Base-by-base conservation (phyloP, 2,113 vertebrate genomes). In the Nothobranchius kuhntae region DNA sequence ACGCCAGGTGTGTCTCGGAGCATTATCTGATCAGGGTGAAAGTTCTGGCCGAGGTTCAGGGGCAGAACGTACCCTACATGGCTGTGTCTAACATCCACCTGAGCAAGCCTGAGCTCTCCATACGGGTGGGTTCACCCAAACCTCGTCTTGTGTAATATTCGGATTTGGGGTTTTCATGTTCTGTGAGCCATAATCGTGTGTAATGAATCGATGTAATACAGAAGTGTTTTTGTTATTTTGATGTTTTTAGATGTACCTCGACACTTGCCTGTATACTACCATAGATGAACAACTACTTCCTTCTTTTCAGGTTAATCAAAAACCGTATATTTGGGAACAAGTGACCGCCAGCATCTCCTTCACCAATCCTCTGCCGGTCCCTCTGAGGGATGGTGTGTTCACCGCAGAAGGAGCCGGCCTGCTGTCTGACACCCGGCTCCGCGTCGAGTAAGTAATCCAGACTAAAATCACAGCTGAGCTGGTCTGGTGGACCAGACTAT, bases 381-480 rank as follows among this genome's bases (percentile, higher is more conserved):
- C 82, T 3, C 78, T 94, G 53, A 91, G 46, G 52, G 46, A 71
- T 3, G 92, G 93, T 0, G 63, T 92, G 45, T 94, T 94, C 86
- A 93, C 92, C 0, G 75, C 92, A 63, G 93, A 94, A 68, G 93
- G 93, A 10, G 83, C 91, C 0, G 93, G 93, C 40, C 82, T 94
- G 3, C 89, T 93, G 10, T 17, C 69, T 1, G 71, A 82, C 12
- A 82, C 83, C 61, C 68, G 90, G 68, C 71, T 94, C 65, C 65
- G 5, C n/a, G 77, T 90, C 3, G 69, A 77, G 93, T 94, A 88
- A 78, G 93, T 89, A 62, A 15, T 42, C 9, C 17, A 7, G 21
- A 53, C 3, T 15, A 50, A 7, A 50, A 15, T 47, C 30, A 3
- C 30, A 30, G 30, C 30, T 30, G 14, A 45, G 44, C 44, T 45